Conservation (phyloP, 2,797 vertebrate species). For the Stomatorhinus walkeri region DNA sequence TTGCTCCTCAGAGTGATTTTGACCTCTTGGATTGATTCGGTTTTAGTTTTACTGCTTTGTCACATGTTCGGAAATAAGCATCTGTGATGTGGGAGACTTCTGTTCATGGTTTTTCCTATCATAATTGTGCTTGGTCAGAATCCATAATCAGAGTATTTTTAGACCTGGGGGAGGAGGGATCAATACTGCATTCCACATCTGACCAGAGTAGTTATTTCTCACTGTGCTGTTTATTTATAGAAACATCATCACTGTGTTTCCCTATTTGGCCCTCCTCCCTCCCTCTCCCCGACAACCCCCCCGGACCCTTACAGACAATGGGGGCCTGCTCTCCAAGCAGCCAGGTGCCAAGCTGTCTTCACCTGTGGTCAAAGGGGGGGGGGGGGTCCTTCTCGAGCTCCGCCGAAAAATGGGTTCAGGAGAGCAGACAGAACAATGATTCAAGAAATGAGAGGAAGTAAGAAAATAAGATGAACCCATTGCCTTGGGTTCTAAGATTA, state of each 20-base stretch:
- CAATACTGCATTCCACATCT: conserved; percentile 21
- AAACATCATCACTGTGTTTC: background rate
- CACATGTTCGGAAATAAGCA: background rate
- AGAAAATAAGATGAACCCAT: background rate
- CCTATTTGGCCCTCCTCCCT: background rate
- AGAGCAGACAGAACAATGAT: background rate
- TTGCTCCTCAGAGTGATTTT: background rate
- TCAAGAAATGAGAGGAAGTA: background rate
- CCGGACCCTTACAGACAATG: background rate
- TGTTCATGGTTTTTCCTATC: conserved; percentile 20
- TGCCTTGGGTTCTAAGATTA: background rate
- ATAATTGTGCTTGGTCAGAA: conserved; percentile 24
- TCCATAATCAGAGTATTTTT: conserved; percentile 27
- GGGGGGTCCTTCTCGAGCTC: background rate
- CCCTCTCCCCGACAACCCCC: background rate
- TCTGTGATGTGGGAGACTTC: background rate
- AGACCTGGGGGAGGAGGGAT: conserved; percentile 29
- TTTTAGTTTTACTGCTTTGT: background rate
- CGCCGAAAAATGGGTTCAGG: background rate
- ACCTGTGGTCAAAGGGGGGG: background rate
- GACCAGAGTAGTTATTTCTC: conserved; percentile 18
- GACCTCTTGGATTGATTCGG: background rate
- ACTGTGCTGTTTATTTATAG: conserved; percentile 25
- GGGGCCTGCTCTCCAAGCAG: background rate
- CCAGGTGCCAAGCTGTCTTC: background rate